Percentiles rank a stretch among this genome's conserved stretches.
phyloP scores from a whole-genome alignment of 2,113 vertebrate species.

The Tonatia bakeri region DNA sequence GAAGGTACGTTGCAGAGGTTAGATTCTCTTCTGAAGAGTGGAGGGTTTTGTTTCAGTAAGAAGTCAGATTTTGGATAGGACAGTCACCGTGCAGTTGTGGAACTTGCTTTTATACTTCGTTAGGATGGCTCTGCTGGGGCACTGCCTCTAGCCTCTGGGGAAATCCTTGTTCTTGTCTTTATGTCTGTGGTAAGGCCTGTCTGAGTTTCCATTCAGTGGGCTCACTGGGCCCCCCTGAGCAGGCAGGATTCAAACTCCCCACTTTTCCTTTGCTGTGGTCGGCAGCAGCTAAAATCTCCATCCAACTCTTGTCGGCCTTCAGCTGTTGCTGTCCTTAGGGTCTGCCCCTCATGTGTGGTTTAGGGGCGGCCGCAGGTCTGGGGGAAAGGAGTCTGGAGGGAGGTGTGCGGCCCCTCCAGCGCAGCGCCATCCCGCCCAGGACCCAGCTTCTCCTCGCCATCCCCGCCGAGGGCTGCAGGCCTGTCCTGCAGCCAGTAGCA shows the following conservation, averaged over 20 bases:
- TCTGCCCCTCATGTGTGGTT: not conserved
- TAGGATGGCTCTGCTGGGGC: not conserved
- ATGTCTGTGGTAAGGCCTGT: not conserved
- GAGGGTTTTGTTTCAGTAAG: not conserved
- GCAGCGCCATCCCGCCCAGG: not conserved
- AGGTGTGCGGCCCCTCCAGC: not conserved
- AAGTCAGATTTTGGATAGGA: not conserved
- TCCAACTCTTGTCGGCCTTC: not conserved
- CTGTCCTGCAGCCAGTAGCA: fast-evolving
- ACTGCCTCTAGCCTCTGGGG: not conserved
- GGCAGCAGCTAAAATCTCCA: not conserved
- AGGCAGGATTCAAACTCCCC: not conserved
- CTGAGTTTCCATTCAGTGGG: not conserved
- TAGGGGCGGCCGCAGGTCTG: not conserved
- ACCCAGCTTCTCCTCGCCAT: not conserved
- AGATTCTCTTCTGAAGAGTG: not conserved
- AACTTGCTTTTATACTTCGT: not conserved
- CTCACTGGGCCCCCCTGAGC: not conserved
- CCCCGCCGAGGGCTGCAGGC: not conserved
- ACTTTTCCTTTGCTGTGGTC: not conserved
- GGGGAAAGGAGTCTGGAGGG: fast-evolving
- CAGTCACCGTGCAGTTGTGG: not conserved
- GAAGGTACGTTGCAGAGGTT: not conserved
- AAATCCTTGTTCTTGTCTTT: not conserved
- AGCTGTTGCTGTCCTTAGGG: not conserved